These are phyloP conservation scores for Brachionus koreanus DNA, from an alignment of 1,140 invertebrate species.

Conservation along the genomic window DNA sequence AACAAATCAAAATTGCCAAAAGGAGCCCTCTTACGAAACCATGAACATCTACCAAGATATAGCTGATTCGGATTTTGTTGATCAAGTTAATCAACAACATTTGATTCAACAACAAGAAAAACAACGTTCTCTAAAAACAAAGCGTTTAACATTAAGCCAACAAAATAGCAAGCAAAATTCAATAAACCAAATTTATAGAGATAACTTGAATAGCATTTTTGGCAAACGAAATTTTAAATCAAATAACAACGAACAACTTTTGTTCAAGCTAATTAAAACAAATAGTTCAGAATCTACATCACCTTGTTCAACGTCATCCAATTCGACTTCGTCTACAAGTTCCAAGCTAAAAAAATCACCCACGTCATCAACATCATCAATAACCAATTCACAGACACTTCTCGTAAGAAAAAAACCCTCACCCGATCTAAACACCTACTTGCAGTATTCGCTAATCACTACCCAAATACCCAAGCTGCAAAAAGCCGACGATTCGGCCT, in stretches of 20 bases:
- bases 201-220: slow-evolving; percentile 22
- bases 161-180: slow-evolving; percentile 22
- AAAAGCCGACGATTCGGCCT: background rate
- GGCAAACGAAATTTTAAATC: background rate
- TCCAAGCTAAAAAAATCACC: background rate
- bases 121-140: slow-evolving; percentile 15
- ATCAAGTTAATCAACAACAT: slow-evolving; percentile 24
- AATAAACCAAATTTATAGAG: slow-evolving; percentile 38
- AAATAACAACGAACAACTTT: slow-evolving; percentile 28
- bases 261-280: slow-evolving; percentile 36
- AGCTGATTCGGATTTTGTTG: background rate
- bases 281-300: slow-evolving; percentile 30
- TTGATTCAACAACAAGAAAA: slow-evolving; percentile 10
- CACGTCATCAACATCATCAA: background rate
- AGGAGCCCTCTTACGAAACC: background rate
- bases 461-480: background rate
- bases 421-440: background rate
- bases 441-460: slow-evolving; percentile 14
- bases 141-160: slow-evolving; percentile 25
- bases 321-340: background rate
- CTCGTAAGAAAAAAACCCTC: background rate
- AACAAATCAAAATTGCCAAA: background rate
- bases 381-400: background rate
- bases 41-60: slow-evolving; percentile 19
- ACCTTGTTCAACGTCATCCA: slow-evolving; percentile 3